Conservation (phyloP, 2,797 vertebrate genomes). For the Schizopygopsis malacanthus region DNA sequence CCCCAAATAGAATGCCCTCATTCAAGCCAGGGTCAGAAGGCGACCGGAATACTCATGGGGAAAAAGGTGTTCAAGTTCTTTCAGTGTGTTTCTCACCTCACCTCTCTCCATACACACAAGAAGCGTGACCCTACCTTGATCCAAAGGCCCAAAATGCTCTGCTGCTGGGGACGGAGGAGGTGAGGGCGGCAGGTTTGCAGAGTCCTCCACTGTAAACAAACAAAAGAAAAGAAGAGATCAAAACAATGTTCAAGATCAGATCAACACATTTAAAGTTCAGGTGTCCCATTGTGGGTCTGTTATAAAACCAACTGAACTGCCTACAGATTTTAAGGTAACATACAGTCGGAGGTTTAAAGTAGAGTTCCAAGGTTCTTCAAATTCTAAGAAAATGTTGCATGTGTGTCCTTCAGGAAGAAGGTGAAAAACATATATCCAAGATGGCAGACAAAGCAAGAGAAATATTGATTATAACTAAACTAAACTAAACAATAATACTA, state of each 20-base stretch:
- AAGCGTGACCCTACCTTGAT: slow-evolving; percentile 85
- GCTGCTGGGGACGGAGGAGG: slow-evolving; percentile 96
- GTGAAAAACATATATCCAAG: not conserved
- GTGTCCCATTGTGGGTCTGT: slow-evolving; percentile 19
- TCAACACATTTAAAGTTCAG: not conserved
- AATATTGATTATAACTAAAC: not conserved
- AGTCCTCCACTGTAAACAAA: slow-evolving; percentile 82
- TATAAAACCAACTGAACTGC: not conserved
- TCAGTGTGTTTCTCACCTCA: slow-evolving; percentile 53
- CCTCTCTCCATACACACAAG: slow-evolving; percentile 49
- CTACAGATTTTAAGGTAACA: not conserved
- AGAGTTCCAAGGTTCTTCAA: not conserved
- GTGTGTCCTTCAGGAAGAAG: not conserved
- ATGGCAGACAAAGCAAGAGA: not conserved
- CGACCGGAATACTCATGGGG: slow-evolving; percentile 50
- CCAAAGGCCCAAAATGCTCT: slow-evolving; percentile 88
- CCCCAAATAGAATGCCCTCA: slow-evolving; percentile 28
- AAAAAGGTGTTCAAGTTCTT: slow-evolving; percentile 36
- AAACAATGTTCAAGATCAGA: slow-evolving; percentile 41
- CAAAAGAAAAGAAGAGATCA: slow-evolving; percentile 20
- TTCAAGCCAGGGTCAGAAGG: slow-evolving; percentile 41
- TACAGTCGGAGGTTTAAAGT: not conserved
- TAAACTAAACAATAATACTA: not conserved
- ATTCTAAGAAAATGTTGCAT: not conserved
- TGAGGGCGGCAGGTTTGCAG: slow-evolving; percentile 95